Base-by-base conservation (phyloP, 2,888 invertebrate species). In the Polydrusus tereticollis region DNA sequence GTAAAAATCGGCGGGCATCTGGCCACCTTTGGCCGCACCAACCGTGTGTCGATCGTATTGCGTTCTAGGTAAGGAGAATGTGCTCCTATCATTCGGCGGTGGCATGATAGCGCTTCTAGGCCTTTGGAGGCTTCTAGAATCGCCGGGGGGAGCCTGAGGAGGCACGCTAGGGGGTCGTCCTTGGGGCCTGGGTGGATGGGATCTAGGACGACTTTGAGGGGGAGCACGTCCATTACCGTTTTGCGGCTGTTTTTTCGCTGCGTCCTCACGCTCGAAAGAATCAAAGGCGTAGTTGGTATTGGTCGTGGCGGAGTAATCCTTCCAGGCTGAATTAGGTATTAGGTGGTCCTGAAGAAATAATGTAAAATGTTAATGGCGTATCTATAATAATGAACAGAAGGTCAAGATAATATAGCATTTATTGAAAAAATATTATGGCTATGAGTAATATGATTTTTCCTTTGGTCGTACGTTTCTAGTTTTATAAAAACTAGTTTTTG, bases 271-370 rank as follows among this genome's bases (percentile, higher is more conserved):
- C 80, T 94, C 95, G 83, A 93, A 94, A 0, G 94, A 92, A 80
- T 96, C 96, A 85, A 96, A 96, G 0, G 94, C 96, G 85, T 95
- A 96, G 86, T 96, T 96, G 0, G 94, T 95, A 85, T 94, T 94
- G 0, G 94, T 95, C 85, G 94, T 94, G 1, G 92, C 89, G 0
- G 93, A 91, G 83, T 95, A 96, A 82, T 96, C 96, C 83, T 94
- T 94, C 96, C 96, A 96, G 0, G 94, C 94, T 16, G 93, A 91
- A 83, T 91, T 93, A 20, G 93, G 92, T 78, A 95, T 93, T 57
- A 95, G 86, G 78, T 93, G 93, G 79, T 94, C 94, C 94, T 95
- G 14, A 36, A 26, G 8, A 65, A 29, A 62, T 29, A 8, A n/a
- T n/a, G 4, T 10, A 36, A 68, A 47, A 7, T 23, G 14, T 26